Percentiles rank a stretch among this genome's conserved stretches.
Conservation (phyloP, 2,113 vertebrate genomes). For the Bubo bubo region DNA sequence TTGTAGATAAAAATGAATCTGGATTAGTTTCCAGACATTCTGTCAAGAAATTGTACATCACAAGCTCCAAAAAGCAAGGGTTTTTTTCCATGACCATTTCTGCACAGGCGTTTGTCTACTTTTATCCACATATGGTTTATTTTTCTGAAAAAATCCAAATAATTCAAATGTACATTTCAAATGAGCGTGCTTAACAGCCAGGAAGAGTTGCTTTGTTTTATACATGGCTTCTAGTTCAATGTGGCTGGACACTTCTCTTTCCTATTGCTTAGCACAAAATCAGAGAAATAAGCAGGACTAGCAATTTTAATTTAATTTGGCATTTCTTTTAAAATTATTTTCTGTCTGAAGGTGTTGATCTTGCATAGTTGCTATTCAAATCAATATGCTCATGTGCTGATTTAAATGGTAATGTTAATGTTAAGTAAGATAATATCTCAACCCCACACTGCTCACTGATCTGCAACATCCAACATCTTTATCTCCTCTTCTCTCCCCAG, state of each 20-base stretch:
- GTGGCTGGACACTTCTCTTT: neutral
- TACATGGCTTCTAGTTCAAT: neutral
- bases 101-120: neutral
- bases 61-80: neutral
- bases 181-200: neutral
- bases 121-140: slow-evolving; percentile 7
- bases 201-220: neutral
- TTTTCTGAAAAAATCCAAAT: neutral
- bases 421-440: neutral
- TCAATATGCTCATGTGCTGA: neutral
- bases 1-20: slow-evolving; percentile 40
- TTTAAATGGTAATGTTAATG: neutral
- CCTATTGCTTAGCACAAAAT: neutral
- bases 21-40: slow-evolving; percentile 27
- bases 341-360: neutral
- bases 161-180: slow-evolving; percentile 6
- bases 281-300: neutral
- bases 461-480: neutral
- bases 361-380: neutral
- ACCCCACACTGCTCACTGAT: neutral
- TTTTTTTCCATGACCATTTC: slow-evolving; percentile 3
- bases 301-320: neutral
- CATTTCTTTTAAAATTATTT: neutral
- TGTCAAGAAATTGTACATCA: slow-evolving; percentile 19
- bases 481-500: slow-evolving; percentile 69